Conservation (phyloP, 2,113 vertebrate genomes). For the Dasyornis broadbenti region DNA sequence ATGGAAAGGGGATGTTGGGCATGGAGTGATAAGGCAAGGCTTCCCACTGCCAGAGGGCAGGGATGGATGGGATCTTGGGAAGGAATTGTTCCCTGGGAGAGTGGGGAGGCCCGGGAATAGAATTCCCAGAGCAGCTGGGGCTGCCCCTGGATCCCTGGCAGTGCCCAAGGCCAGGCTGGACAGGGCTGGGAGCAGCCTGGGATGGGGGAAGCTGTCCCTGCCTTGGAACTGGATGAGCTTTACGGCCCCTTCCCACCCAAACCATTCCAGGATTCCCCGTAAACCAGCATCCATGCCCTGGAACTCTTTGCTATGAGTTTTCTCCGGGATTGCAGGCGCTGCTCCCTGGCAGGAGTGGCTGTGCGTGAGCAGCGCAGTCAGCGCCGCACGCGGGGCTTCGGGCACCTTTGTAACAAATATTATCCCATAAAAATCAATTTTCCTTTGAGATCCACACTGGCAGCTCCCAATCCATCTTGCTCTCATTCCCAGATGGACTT, state of each 20-base stretch:
- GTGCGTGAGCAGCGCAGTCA: background rate
- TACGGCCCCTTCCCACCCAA: background rate
- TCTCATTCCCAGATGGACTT: background rate
- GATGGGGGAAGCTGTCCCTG: background rate
- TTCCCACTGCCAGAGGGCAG: background rate
- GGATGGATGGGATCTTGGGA: background rate
- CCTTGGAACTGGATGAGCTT: background rate
- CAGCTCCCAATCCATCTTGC: background rate
- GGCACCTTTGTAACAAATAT: background rate
- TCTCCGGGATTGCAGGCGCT: fast-evolving
- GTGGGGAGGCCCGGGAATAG: background rate
- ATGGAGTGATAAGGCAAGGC: background rate
- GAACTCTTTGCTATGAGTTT: background rate
- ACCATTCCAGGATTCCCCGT: background rate
- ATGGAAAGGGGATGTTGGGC: fast-evolving
- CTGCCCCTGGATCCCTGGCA: background rate
- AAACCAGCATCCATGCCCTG: fast-evolving
- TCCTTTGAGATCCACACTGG: background rate
- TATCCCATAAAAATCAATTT: background rate
- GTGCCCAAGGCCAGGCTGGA: background rate
- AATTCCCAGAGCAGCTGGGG: background rate
- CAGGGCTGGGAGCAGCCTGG: background rate
- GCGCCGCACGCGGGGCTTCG: too few relatives aligned
- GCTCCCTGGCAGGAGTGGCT: background rate
- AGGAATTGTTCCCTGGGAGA: background rate